Evolutionary conservation across 2,888 invertebrate species (phyloP), one percentile per base, ranked within the genome.

Genomic region (Melinaea menophilus): DNA sequence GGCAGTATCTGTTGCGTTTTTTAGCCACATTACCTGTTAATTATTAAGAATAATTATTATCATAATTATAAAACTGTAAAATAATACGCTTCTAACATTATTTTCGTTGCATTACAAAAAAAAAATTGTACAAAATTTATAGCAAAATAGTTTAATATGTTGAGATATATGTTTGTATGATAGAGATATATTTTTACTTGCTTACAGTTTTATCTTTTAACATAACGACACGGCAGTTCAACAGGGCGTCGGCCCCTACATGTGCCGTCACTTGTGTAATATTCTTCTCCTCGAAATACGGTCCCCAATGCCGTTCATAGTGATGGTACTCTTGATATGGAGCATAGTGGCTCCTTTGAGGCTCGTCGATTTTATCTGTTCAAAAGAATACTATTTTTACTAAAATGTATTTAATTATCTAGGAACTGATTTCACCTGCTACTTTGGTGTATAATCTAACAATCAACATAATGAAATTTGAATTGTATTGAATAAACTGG

Each of bases 241-340:
- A 88, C 67, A 93, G 84, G 47, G 94, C 93, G 68, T 93, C 93
- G 0, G 94, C 92, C 5, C 93, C 94, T 11, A 94, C 92, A 77
- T 94, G 94, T 5, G 93, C 92, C 12, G 92, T 91, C 71, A 93
- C 88, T 74, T 92, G 90, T 5, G 92, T 92, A 68, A 92, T 92
- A 73, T 92, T 92, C 65, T 85, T 85, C 64, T 92, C 91, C 75
- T 94, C 94, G 73, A 94, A 94, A 80, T 94, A 94, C 57, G 94
- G 94, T 35, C 95, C 95, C 93, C 94, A 94, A 76, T 94, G 94
- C 67, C 93, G 92, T 71, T 94, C 93, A 76, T 94, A 93, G 73
- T 94, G 94, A 74, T 93, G 94, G 74, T 93, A 92, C 59, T 91
- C 86, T 70, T 92, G 92, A 71, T 85, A 86, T 9, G 86, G 84